Evolutionary conservation across 2,888 invertebrate genomes (phyloP), one percentile per base, ranked within the genome.

Genomic region (Galeopsomyia nigrocyanea): DNA sequence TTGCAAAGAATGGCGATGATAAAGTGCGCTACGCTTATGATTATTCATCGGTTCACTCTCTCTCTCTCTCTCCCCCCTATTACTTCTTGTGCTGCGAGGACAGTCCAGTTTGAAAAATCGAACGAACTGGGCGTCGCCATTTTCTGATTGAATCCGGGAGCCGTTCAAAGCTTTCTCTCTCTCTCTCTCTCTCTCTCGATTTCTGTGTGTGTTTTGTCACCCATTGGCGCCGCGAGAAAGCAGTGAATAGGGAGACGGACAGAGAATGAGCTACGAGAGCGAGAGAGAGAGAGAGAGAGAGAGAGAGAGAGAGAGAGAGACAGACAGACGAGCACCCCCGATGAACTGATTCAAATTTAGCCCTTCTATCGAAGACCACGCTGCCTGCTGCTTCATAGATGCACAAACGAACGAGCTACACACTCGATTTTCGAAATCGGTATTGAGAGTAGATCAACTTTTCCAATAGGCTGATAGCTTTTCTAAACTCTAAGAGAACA

Each of bases 121-220:
- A 79, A 78, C 68, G 68, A 73, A 65, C 70, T 70, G 81, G 82
- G 82, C 82, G 82, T 83, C 81, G 82, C 83, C 83, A 84, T 84
- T 84, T 76, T 83, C 83, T 84, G 83, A 84, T 84, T 84, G 82
- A 84, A 84, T 84, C 83, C 82, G 81, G 39, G 13, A 83, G 83
- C 83, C 39, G 13, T 39, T 83, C 80, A 80, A 78, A 82, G 83
- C 83, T 83, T 83, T 82, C 82, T 81, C 53, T 53, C 10, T n/a
- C 19, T 1, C n/a, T 53, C 7, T 53, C n/a, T 53, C 3, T 82
- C 19, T 1, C n/a, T 53, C 7, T 53, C n/a, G 16, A 5, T 82
- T 3, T 17, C n/a, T 53, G 46, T n/a, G 56, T 56, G 63, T 69
- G 67, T 84, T 84, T 83, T 82, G 83, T 84, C 83, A 82, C 82